Percentiles rank a stretch among this genome's conserved stretches.
These are phyloP conservation scores for Augochlora pura DNA, from an alignment of 1,140 invertebrate species.

Conservation along the genomic window DNA sequence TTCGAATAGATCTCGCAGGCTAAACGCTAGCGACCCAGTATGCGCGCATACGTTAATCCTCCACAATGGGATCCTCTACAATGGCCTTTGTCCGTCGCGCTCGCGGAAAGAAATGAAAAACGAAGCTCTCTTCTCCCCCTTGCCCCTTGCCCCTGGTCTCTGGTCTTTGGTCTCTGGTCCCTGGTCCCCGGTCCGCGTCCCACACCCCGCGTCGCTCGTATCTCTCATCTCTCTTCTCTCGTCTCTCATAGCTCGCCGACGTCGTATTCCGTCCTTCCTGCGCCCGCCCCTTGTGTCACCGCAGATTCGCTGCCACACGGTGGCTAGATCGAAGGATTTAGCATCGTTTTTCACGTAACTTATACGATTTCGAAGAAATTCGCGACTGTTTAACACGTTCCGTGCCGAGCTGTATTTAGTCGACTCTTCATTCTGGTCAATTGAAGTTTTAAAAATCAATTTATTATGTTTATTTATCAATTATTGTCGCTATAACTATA, in stretches of 20 bases:
- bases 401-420: no score
- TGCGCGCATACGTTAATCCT: conserved; percentile 67
- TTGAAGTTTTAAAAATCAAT: no score
- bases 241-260: neutral
- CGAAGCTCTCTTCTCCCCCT: conserved; percentile 47
- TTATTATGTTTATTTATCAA: no score
- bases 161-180: neutral
- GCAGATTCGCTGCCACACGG: neutral
- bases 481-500: no score
- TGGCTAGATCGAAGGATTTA: neutral
- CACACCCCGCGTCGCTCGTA: neutral
- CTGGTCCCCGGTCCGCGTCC: neutral
- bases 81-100: conserved; percentile 66
- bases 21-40: conserved; percentile 15
- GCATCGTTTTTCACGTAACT: no score
- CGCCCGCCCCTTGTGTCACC: neutral
- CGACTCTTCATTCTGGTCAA: no score
- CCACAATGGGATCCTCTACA: conserved; percentile 67
- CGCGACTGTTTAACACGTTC: no score
- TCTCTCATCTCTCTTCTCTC: no score
- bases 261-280: neutral
- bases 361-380: no score
- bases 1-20: conserved; percentile 24
- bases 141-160: neutral
- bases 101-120: conserved; percentile 68